These are phyloP conservation scores for Paralvinella palmiformis DNA, from an alignment of 1,140 invertebrate genomes.

Conservation along the genomic window DNA sequence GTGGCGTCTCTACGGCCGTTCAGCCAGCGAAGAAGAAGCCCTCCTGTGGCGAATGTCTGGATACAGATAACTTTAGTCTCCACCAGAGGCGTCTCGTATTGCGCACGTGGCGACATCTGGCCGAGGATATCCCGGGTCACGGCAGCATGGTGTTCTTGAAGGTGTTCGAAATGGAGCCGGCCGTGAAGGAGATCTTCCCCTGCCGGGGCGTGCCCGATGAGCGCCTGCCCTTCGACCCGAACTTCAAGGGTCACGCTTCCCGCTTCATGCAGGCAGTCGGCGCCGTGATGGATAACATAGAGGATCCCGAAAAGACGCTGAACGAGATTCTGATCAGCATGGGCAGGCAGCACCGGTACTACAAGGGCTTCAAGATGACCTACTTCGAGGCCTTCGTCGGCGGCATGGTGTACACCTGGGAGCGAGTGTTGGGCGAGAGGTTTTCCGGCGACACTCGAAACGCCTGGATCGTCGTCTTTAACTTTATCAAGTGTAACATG, in stretches of 20 bases:
- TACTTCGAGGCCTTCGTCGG: conserved; percentile 30
- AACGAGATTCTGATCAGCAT: conserved; percentile 24
- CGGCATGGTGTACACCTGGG: conserved; percentile 27
- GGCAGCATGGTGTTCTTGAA: conserved; percentile 26
- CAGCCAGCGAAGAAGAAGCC: no score
- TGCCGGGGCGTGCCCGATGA: conserved; percentile 22
- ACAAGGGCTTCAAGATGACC: conserved; percentile 27
- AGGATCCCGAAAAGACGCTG: conserved; percentile 24
- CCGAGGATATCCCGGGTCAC: background rate
- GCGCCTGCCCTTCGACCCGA: conserved; percentile 19
- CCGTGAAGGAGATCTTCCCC: conserved; percentile 29
- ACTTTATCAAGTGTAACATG: conserved; percentile 29
- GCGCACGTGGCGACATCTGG: background rate
- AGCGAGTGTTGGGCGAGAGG: conserved; percentile 22
- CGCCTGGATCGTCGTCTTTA: conserved; percentile 27
- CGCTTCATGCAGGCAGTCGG: conserved; percentile 34
- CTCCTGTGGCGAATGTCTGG: no score
- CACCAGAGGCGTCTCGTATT: background rate
- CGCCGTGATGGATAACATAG: conserved; percentile 30
- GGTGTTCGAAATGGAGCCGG: conserved; percentile 31
- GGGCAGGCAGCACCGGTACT: conserved; percentile 28
- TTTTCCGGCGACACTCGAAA: conserved; percentile 18
- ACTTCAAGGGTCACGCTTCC: conserved; percentile 30
- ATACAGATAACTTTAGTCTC: no score
- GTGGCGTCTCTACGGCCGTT: no score